Conservation (phyloP, 2,113 vertebrate species). For the Clarias batrachus region DNA sequence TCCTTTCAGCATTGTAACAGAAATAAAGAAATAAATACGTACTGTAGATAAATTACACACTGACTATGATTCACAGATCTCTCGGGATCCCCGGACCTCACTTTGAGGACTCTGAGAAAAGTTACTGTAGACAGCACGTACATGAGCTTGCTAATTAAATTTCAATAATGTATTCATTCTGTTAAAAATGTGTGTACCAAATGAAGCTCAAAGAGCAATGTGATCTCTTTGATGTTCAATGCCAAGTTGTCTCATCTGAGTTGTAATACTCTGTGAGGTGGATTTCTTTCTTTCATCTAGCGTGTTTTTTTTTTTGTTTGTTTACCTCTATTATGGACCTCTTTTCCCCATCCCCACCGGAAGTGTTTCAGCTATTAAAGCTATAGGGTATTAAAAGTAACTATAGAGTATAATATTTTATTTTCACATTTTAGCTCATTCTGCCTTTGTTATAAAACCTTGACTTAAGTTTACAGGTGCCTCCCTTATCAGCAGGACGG, state of each 20-base stretch:
- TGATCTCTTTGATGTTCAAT: constrained; percentile 24
- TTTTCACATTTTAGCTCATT: not conserved
- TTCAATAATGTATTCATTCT: constrained; percentile 15
- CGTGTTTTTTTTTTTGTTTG: not conserved
- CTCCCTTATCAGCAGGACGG: constrained; percentile 13
- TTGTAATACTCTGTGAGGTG: not conserved
- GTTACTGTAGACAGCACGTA: constrained; percentile 19
- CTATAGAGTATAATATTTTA: not conserved
- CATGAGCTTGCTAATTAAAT: constrained; percentile 18
- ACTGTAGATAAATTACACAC: not conserved
- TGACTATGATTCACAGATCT: not conserved
- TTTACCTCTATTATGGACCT: constrained; percentile 13
- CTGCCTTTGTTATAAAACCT: not conserved
- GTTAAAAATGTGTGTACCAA: constrained; percentile 24
- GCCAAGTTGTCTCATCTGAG: constrained; percentile 36
- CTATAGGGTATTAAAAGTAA: not conserved
- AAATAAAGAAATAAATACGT: not conserved
- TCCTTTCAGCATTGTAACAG: not conserved
- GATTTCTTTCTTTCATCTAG: constrained; percentile 32
- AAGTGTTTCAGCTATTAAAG: not conserved
- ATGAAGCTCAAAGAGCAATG: not conserved
- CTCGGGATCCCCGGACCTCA: not conserved
- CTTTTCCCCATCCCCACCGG: not conserved
- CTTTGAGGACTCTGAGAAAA: not conserved
- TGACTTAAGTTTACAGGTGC: not conserved